Evolutionary conservation across 2,888 invertebrate species (phyloP), one percentile per base, ranked within the genome.

Genomic region (Limnephilus marmoratus): DNA sequence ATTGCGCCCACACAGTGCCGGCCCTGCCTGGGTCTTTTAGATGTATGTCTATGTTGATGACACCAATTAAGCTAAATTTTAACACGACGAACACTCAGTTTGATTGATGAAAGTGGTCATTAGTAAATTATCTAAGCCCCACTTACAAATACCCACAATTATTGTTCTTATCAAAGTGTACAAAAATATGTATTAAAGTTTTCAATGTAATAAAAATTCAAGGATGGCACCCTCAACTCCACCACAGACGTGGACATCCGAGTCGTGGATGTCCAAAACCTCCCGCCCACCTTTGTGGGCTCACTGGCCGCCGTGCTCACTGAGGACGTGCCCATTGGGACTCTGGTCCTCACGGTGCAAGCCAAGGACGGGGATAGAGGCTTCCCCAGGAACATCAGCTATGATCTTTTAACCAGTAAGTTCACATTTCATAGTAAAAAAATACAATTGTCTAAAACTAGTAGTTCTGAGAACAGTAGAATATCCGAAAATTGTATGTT

Each of bases 331-430:
- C 97, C 98, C 0, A 98, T 99, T 81, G 98, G 98, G 18, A 98
- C 98, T 0, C 95, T 98, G 83, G 98, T 98, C 0, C 97, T 98
- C 95, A 97, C 97, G 0, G 96, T 98, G 15, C 97, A 97, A 94
- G 99, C 99, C 0, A 96, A 98, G 85, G 99, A 99, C 94, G 98
- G 98, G 0, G 99, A 99, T 94, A 96, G 97, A 18, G 98, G 98
- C 0, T 97, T 97, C 94, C 98, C 98, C 0, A 96, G 99, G 90
- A 97, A 97, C 94, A 97, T 99, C 90, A 96, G 97, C 91, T 97
- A 98, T 94, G 98, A 98, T 94, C 96, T 99, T 80, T 96, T 98
- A 31, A 97, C 97, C 93, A 98, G 98, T 98, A 95, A 96, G 88
- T 53, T 85, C 12, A 29, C n/a, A 45, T 82, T 68, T 68, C 68